Evolutionary conservation across 2,113 vertebrate species (phyloP), one percentile per base, ranked within the genome.

Genomic region (Pygoscelis antarcticus): DNA sequence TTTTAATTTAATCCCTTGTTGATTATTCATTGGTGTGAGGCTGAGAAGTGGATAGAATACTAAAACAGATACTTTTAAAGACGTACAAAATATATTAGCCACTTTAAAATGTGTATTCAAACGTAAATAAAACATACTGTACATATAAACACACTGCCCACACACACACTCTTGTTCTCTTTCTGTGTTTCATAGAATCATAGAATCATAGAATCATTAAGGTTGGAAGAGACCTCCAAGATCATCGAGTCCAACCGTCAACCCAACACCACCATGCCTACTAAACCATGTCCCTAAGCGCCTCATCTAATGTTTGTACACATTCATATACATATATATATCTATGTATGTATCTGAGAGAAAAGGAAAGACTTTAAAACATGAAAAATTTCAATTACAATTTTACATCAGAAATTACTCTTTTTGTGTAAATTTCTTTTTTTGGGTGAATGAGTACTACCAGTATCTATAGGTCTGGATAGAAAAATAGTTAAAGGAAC

Each of bases 1-100:
- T 93, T 96, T 95, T 95, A 90, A 91, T 94, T 94, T 96, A 95
- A 94, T 96, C 57, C 65, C 64, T 77, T 69, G 62, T 75, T 96
- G 93, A 87, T 94, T 96, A 97, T 89, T 95, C 83, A 83, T 44
- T 80, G 58, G 52, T 69, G 66, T 75, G 60, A 84, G 70, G 47
- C 49, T 77, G 61, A 91, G 51, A 10, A 70, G 62, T 42, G 78
- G 20, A 74, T 34, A 84, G 95, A 97, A 93, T 97, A 92, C 42
- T 57, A 87, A 95, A 94, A 0, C 62, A 88, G 66, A 40, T 82
- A 64, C 20, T 91, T 93, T 60, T 30, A 72, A 84, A 93, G 52
- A 34, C 27, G 65, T n/a, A 52, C 6, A 92, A 76, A 93, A 65
- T 47, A 83, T n/a, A 18, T 60, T 76, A 77, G 58, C 14, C 46